Percentiles rank a stretch among this genome's conserved stretches.
These are phyloP conservation scores for Coenonympha arcania DNA, from an alignment of 2,888 invertebrate genomes.

Conservation along the genomic window DNA sequence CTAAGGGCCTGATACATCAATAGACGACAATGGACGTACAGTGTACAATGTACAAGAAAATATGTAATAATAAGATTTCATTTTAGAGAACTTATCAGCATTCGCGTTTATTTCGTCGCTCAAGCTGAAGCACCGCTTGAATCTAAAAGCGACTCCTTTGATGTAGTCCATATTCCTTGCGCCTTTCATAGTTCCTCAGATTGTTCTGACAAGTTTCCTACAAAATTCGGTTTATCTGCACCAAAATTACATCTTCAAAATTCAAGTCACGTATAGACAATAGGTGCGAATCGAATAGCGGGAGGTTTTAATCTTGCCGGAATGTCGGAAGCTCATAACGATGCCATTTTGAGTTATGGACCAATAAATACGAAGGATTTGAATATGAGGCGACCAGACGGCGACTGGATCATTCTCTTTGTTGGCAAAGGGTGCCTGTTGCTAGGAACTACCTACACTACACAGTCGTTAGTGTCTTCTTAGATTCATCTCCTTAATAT, in stretches of 20 bases:
- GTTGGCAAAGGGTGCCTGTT: constrained; percentile 16
- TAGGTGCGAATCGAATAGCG: constrained; percentile 20
- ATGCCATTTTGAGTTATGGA: constrained; percentile 57
- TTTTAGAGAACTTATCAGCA: too few species aligned
- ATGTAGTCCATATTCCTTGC: too few species aligned
- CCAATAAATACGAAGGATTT: constrained; percentile 61
- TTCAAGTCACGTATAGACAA: constrained; percentile 51
- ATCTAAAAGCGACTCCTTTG: too few species aligned
- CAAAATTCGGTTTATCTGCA: neutral
- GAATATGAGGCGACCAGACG: constrained; percentile 38
- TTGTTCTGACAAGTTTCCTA: neutral
- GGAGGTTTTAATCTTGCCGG: constrained; percentile 58
- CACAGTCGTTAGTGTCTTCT: constrained; percentile 14
- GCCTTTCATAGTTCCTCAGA: too few species aligned
- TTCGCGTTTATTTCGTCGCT: too few species aligned
- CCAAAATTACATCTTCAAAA: constrained; percentile 21
- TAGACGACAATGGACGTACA: too few species aligned
- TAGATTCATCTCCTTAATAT: too few species aligned
- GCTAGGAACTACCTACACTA: constrained; percentile 12
- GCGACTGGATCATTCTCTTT: constrained; percentile 23
- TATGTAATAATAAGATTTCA: too few species aligned
- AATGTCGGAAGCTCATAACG: constrained; percentile 57
- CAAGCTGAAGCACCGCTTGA: too few species aligned
- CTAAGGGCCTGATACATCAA: too few species aligned
- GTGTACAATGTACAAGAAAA: too few species aligned